Percentiles rank a stretch among this genome's conserved stretches.
These are phyloP conservation scores for Bombus confusus DNA, from an alignment of 1,140 invertebrate genomes.

Conservation along the genomic window DNA sequence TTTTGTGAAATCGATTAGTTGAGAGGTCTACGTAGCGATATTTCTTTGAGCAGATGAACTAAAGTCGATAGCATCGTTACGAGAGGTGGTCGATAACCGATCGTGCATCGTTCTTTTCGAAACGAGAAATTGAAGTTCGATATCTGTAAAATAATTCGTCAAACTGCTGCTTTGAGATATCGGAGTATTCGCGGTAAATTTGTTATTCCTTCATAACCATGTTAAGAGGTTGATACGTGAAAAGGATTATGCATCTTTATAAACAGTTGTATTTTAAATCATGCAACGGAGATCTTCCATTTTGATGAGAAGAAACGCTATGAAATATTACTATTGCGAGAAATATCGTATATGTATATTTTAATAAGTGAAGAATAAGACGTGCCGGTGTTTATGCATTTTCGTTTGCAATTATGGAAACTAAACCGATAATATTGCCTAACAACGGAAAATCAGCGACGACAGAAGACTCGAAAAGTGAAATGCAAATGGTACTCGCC, in stretches of 20 bases:
- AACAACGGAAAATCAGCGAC: conserved; percentile 38
- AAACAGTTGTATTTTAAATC: conserved; percentile 45
- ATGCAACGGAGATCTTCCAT: conserved; percentile 60
- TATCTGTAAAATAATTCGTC: conserved; percentile 69
- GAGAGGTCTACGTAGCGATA: conserved; percentile 59
- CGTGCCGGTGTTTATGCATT: conserved; percentile 38
- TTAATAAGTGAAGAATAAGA: conserved; percentile 6
- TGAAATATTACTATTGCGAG: conserved; percentile 10
- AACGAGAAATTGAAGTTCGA: conserved; percentile 79
- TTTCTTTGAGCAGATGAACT: conserved; percentile 42
- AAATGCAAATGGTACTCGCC: conserved; percentile 75
- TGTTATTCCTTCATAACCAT: conserved; percentile 38
- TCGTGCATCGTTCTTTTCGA: conserved; percentile 66
- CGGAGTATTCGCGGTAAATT: conserved; percentile 72
- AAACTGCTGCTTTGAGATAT: conserved; percentile 63
- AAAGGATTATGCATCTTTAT: conserved; percentile 5
- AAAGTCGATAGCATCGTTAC: conserved; percentile 68
- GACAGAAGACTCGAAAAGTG: conserved; percentile 62
- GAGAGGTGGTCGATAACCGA: conserved; percentile 67
- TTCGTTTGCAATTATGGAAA: conserved; percentile 55
- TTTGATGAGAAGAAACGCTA: conserved; percentile 57
- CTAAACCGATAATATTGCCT: conserved; percentile 41
- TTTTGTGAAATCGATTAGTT: conserved; percentile 58
- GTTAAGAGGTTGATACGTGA: neutral
- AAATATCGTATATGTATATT: conserved; percentile 26